Conservation (phyloP, 2,888 invertebrate species). For the Micoletzkya japonica region DNA sequence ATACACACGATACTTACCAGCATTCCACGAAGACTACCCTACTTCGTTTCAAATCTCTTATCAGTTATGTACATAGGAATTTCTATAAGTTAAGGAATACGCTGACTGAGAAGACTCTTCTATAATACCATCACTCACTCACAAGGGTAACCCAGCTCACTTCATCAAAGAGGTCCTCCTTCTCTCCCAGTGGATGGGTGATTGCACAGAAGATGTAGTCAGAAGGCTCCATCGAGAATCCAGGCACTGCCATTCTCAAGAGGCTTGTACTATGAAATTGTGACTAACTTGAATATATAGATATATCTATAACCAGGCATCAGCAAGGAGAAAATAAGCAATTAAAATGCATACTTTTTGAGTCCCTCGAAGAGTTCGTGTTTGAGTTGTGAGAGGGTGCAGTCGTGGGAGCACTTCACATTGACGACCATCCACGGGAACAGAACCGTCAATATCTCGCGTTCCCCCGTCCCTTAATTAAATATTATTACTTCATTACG, state of each 20-base stretch:
- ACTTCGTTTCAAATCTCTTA: no score
- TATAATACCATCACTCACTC: no score
- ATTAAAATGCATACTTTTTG: slow-evolving; percentile 38
- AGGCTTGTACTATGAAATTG: neutral
- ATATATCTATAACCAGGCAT: neutral
- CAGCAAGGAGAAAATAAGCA: neutral
- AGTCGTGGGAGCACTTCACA: slow-evolving; percentile 35
- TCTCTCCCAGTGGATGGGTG: slow-evolving; percentile 34
- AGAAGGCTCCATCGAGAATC: slow-evolving; percentile 33
- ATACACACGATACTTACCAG: no score
- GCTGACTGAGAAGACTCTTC: no score
- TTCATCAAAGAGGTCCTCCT: slow-evolving; percentile 38
- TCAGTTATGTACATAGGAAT: no score
- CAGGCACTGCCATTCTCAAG: slow-evolving; percentile 34
- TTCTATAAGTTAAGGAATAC: no score
- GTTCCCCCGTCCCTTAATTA: slow-evolving; percentile 27
- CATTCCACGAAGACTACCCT: no score
- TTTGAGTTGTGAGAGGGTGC: slow-evolving; percentile 45
- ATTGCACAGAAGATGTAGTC: slow-evolving; percentile 44
- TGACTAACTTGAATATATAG: neutral
- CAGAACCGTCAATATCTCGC: slow-evolving; percentile 28
- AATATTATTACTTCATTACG: neutral
- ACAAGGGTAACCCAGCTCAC: slow-evolving; percentile 1
- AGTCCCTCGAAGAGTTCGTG: slow-evolving; percentile 43
- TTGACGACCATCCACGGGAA: slow-evolving; percentile 47